Base-by-base conservation (phyloP, 2,113 vertebrate species). In the Coptodon bakossiorum region DNA sequence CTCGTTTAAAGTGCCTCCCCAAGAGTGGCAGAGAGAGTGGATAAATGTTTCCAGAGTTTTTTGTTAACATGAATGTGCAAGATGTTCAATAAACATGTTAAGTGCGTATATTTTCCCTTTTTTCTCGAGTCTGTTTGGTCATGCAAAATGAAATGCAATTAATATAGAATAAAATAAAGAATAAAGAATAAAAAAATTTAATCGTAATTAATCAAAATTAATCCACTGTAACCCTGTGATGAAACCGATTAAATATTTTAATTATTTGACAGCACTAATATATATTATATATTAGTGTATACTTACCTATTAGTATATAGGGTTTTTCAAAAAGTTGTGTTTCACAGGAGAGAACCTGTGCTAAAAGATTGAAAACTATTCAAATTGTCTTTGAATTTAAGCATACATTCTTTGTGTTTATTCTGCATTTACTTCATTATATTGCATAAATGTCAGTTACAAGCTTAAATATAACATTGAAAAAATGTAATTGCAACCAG, bases 171-270 rank as follows among this genome's bases (percentile, higher is more conserved):
- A 31, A 59, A n/a, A n/a, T n/a, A n/a, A n/a, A n/a, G n/a, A n/a
- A n/a, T n/a, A n/a, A n/a, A n/a, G n/a, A n/a, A n/a, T n/a, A n/a
- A n/a, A n/a, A n/a, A n/a, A n/a, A n/a, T n/a, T 59, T 9, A 59
- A 59, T 31, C 0, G 0, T 31, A 27, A 59, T 59, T 4, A 31
- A 59, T 17, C 27, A 59, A 31, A 0, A 17, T 59, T 6, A 59
- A 31, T 59, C 5, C 14, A 59, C 57, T 59, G 27, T 31, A 31
- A 4, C 48, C 3, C 38, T 40, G 38, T 40, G 10, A 40, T 11
- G 2, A 40, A 40, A 5, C n/a, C 0, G 0, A 59, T 59, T 59
- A 31, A 59, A 59, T 31, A 31, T 59, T 59, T 59, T 17, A 59
- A 59, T 17, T 17, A 31, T 59, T 31, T 31, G 57, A 59, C 27